phyloP scores from a whole-genome alignment of 2,797 vertebrate genomes.

The Coccyzus lansbergi region DNA sequence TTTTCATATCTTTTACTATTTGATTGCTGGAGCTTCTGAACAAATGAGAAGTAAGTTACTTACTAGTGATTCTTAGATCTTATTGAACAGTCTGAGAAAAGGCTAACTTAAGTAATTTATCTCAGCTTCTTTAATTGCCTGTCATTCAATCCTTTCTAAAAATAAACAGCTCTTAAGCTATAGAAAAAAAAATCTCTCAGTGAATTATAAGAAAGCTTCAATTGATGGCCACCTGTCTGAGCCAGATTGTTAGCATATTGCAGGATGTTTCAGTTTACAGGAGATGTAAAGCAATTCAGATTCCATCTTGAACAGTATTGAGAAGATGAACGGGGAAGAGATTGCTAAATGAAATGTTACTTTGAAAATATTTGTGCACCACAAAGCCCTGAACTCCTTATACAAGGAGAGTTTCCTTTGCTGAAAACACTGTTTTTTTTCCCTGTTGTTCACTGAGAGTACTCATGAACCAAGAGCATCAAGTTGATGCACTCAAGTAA shows the following conservation, averaged over 20 bases:
- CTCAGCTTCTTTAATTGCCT: not conserved
- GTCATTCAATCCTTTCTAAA: not conserved
- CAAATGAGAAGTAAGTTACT: conserved; percentile 82
- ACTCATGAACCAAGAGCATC: not conserved
- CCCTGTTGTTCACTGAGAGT: not conserved
- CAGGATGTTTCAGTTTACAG: not conserved
- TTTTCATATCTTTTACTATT: conserved; percentile 97
- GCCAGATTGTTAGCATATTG: not conserved
- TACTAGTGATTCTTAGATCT: not conserved
- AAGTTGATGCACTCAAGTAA: not conserved
- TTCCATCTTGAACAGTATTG: not conserved
- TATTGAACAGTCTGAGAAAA: not conserved
- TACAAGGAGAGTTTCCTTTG: not conserved
- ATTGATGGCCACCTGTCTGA: not conserved
- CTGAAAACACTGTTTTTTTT: not conserved
- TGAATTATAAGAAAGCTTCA: not conserved
- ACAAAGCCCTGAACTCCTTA: not conserved
- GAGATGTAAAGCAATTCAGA: not conserved
- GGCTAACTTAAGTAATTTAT: not conserved
- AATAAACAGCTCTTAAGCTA: not conserved
- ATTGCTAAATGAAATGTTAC: not conserved
- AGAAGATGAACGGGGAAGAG: not conserved
- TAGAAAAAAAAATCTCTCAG: not conserved
- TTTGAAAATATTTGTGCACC: not conserved
- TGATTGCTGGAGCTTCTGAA: conserved; percentile 89